Evolutionary conservation across 2,888 invertebrate genomes (phyloP), one percentile per base, ranked within the genome.

Genomic region (Tinea pellionella): DNA sequence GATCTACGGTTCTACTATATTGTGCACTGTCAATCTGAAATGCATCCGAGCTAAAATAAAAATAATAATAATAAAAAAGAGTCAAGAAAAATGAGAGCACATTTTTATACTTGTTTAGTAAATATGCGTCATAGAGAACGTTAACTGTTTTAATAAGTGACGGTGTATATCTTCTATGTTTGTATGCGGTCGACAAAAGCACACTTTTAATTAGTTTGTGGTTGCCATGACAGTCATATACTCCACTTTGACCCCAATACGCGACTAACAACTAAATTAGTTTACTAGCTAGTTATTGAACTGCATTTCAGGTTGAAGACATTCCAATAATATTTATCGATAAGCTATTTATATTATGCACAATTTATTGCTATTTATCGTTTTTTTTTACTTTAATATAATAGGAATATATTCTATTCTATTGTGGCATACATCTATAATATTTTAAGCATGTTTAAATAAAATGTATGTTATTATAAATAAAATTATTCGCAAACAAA

Each of bases 201-300:
- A 47, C 9, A 47, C 47, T 47, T 47, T 47, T 47, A 47, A 47
- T 47, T 47, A 47, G 47, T 47, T 47, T 16, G 47, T 47, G 47
- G 47, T 47, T 47, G 47, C 13, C 47, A 47, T 47, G 47, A 13
- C 47, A 47, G n/a, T 47, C 47, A 47, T 47, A 47, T 47, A 47
- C 37, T 15, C 9, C 47, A 16, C 47, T 47, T 47, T 15, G 47
- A 47, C 47, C 47, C 13, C 47, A 47, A 47, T 47, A 47, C 47
- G 47, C 47, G 15, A 47, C 6, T 47, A 2, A 47, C 15, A 16
- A 24, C 3, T 24, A 24, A 13, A 47, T 47, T 47, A 47, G 15
- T 47, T 47, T 47, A 47, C 47, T 47, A 15, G 47, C 2, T 47
- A 16, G 15, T 47, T 47, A 37, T 37, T n/a, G n/a, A 12, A 37